Base-by-base conservation (phyloP, 1,140 invertebrate genomes). In the Drosophila kepulauana region DNA sequence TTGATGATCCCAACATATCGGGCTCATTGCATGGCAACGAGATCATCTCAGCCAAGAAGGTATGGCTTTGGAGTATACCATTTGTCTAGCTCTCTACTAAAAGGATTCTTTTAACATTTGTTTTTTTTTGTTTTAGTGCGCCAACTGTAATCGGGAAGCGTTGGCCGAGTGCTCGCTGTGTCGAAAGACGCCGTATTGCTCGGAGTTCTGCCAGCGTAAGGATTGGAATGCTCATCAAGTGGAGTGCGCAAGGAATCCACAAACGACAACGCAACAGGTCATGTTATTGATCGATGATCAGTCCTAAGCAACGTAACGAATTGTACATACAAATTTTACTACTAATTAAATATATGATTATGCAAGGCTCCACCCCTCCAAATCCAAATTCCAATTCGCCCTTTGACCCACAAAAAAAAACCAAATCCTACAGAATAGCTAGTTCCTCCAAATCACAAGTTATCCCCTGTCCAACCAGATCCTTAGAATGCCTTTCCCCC, bases 221-320 rank as follows among this genome's bases (percentile, higher is more conserved):
- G 97, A 98, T 93, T 98, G 97, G 97, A 94, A 94, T 20, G 94
- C 95, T 25, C 97, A 98, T 93, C 96, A 97, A 91, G 95, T 97
- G 43, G 96, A 97, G 91, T 98, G 97, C 92, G 95, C 96, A 20
- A 94, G 96, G 46, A 91, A 91, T 91, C 92, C 91, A 75, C 93
- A 94, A 72, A 75, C 92, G 46, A 82, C 92, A 68, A 93, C 94
- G 82, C 95, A 95, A 88, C 95, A 94, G 63, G 95, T 95, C 66
- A 95, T 95, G 95, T 91, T 95, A 16, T 95, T 95, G 68, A 95
- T 95, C 28, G 95, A 95, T 82, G 94, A 94, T 79, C 94, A 93
- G 91, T 92, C 91, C 91, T 92, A 92, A 92, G 79, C 81, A 79
- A 91, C 84, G 59, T 89, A 89, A 89, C 78, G 85, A 89, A 90